Evolutionary conservation across 2,113 vertebrate species (phyloP).

Genomic region (Catharus bicknelli): DNA sequence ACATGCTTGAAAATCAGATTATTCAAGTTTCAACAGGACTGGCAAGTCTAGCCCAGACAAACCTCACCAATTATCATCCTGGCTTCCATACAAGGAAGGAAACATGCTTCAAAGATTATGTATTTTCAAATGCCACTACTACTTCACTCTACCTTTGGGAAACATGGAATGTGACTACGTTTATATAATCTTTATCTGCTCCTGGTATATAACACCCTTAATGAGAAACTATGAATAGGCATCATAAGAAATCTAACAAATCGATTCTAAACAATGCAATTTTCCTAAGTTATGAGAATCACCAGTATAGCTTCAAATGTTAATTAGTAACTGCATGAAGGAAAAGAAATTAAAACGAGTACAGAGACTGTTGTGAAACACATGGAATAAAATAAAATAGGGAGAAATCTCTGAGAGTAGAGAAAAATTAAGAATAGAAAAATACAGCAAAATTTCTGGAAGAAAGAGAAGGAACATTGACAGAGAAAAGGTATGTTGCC

Average conservation of each 20-base stretch:
- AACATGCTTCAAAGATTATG: not conserved
- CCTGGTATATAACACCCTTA: not conserved
- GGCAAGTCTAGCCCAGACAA: constrained; percentile 5
- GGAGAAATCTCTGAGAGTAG: not conserved
- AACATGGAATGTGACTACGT: not conserved
- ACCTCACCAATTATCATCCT: not conserved
- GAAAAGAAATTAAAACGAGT: not conserved
- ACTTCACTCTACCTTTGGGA: not conserved
- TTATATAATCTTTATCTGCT: not conserved
- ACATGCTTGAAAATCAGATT: not conserved
- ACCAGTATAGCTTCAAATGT: not conserved
- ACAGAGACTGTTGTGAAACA: not conserved
- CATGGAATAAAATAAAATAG: not conserved
- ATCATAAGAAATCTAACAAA: not conserved
- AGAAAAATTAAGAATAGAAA: not conserved
- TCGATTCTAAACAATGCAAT: not conserved
- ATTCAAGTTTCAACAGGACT: constrained; percentile 42
- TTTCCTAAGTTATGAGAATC: not conserved
- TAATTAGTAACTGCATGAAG: not conserved
- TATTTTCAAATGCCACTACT: not conserved
- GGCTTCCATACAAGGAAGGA: not conserved
- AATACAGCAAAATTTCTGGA: not conserved
- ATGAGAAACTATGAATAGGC: not conserved
- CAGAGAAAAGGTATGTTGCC: not conserved
- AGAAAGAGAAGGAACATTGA: not conserved